phyloP scores from a whole-genome alignment of 2,113 vertebrate species.

The Cyanoramphus novaezelandiae region DNA sequence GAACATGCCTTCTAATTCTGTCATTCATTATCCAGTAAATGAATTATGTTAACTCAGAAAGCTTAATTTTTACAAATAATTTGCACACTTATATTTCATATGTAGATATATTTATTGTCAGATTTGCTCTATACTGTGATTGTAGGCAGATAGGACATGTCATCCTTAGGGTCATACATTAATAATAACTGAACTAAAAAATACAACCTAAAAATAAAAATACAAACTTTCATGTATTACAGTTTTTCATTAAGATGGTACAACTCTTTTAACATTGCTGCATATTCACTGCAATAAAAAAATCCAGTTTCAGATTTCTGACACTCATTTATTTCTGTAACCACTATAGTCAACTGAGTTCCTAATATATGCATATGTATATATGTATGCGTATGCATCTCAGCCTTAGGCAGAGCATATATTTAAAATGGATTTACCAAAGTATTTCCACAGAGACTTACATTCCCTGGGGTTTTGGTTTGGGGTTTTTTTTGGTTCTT shows the following conservation, averaged over 20 bases:
- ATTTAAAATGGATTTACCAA: slow-evolving; percentile 12
- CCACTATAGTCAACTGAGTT: not conserved
- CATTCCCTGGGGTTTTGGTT: not conserved
- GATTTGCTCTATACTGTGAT: not conserved
- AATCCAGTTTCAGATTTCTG: not conserved
- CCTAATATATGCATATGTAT: not conserved
- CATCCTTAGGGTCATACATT: not conserved
- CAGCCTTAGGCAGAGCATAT: slow-evolving; percentile 11
- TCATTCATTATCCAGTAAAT: not conserved
- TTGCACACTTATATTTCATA: not conserved
- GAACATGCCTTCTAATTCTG: not conserved
- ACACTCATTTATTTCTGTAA: not conserved
- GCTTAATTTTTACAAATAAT: not conserved
- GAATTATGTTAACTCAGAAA: not conserved
- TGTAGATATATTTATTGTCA: not conserved
- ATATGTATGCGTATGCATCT: not conserved
- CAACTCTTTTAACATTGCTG: not conserved
- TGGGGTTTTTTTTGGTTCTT: not conserved
- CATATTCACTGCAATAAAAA: not conserved
- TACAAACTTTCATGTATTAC: not conserved
- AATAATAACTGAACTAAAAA: not conserved
- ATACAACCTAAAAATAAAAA: not conserved
- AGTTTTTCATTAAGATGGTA: not conserved
- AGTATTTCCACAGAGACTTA: slow-evolving; percentile 20
- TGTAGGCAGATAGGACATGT: not conserved